Percentiles rank a stretch among this genome's conserved stretches.
Evolutionary conservation across 2,888 invertebrate genomes (phyloP).

Genomic region (Apamea crenata): DNA sequence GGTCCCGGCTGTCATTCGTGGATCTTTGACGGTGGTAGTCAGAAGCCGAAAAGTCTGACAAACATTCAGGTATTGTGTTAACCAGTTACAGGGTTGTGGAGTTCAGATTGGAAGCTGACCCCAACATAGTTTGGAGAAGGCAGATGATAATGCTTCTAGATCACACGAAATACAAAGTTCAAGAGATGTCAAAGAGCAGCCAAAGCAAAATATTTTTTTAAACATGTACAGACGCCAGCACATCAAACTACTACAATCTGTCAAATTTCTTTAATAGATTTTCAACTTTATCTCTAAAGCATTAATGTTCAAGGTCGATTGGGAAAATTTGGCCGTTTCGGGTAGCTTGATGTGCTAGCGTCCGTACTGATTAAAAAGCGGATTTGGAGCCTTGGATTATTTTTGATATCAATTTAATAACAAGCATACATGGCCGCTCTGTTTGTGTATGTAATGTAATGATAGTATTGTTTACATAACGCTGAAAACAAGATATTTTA

Average conservation of each 20-base stretch:
- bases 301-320: too few relatives aligned
- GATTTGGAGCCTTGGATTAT: neutral
- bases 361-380: neutral
- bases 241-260: too few relatives aligned
- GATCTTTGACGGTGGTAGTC: neutral
- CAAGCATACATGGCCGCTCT: slow-evolving; percentile 2
- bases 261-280: too few relatives aligned
- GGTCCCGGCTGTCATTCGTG: neutral
- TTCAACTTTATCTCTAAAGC: too few relatives aligned
- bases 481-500: slow-evolving; percentile 31
- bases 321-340: too few relatives aligned
- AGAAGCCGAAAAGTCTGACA: neutral
- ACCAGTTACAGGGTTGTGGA: neutral
- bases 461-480: slow-evolving; percentile 16
- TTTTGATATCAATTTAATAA: slow-evolving; percentile 17
- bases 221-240: too few relatives aligned
- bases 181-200: slow-evolving; percentile 1
- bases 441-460: slow-evolving; percentile 19
- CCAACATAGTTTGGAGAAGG: neutral
- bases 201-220: neutral
- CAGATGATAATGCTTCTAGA: neutral
- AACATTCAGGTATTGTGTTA: neutral
- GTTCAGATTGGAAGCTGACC: neutral
- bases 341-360: too few relatives aligned
- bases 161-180: neutral